Conservation (phyloP, 2,797 vertebrate species). For the Poecilia gillii region DNA sequence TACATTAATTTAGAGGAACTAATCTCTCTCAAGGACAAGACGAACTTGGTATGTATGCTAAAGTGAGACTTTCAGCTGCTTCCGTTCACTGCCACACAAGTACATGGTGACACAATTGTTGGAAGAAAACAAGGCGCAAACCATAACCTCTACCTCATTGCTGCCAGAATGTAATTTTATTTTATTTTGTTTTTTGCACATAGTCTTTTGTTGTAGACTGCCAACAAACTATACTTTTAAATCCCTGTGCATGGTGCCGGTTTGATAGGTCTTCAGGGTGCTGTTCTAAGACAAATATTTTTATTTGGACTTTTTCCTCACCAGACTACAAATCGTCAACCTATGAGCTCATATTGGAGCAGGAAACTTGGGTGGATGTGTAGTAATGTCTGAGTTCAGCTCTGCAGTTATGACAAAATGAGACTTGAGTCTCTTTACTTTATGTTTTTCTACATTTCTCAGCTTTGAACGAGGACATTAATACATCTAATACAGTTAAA, state of each 20-base stretch:
- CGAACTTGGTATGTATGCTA: neutral
- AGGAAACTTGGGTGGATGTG: neutral
- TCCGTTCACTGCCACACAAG: neutral
- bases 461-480: neutral
- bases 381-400: neutral
- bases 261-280: neutral
- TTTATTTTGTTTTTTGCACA: neutral
- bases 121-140: neutral
- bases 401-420: neutral
- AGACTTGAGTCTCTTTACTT: neutral
- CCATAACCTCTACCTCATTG: neutral
- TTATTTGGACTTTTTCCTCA: neutral
- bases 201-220: neutral
- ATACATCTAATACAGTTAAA: neutral
- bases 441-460: neutral
- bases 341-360: neutral
- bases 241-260: neutral
- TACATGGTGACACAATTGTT: neutral
- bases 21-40: neutral
- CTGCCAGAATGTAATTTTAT: neutral
- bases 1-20: neutral
- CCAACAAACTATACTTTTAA: neutral
- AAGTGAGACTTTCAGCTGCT: neutral
- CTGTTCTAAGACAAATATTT: neutral
- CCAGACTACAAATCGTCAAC: neutral